These are phyloP conservation scores for Hetaerina americana DNA, from an alignment of 1,140 invertebrate genomes.

Conservation along the genomic window DNA sequence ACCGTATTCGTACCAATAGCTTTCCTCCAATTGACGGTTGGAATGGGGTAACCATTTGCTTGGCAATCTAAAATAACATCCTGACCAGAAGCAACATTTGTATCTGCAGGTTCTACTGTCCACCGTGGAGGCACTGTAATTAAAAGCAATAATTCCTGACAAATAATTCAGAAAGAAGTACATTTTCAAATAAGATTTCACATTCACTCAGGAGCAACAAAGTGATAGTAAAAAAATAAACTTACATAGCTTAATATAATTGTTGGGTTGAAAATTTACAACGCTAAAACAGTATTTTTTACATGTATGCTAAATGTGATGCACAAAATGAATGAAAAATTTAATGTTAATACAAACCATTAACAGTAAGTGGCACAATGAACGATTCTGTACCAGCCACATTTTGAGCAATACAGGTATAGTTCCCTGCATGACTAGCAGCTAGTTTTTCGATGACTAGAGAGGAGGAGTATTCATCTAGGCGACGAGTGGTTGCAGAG, in stretches of 20 bases:
- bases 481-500: constrained; percentile 43
- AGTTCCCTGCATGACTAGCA: constrained; percentile 72
- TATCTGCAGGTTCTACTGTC: constrained; percentile 77
- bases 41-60: constrained; percentile 79
- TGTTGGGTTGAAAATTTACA: too few relatives aligned
- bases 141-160: too few relatives aligned
- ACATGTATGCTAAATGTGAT: too few relatives aligned
- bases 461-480: constrained; percentile 78
- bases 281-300: too few relatives aligned
- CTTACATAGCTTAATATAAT: too few relatives aligned
- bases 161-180: too few relatives aligned
- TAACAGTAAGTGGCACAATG: constrained; percentile 63
- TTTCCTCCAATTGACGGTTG: constrained; percentile 75
- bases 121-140: constrained; percentile 82
- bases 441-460: constrained; percentile 77
- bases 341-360: constrained; percentile 42
- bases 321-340: not conserved
- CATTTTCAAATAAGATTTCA: too few relatives aligned
- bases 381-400: constrained; percentile 62
- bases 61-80: constrained; percentile 76
- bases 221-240: too few relatives aligned
- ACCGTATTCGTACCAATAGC: constrained; percentile 52
- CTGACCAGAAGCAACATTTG: constrained; percentile 70
- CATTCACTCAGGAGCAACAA: too few relatives aligned
- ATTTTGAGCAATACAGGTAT: constrained; percentile 77